A percentile compares a stretch with the other conserved stretches of the same genome.
These are phyloP conservation scores for Hassar affinis DNA, from an alignment of 2,113 vertebrate species.

Conservation along the genomic window DNA sequence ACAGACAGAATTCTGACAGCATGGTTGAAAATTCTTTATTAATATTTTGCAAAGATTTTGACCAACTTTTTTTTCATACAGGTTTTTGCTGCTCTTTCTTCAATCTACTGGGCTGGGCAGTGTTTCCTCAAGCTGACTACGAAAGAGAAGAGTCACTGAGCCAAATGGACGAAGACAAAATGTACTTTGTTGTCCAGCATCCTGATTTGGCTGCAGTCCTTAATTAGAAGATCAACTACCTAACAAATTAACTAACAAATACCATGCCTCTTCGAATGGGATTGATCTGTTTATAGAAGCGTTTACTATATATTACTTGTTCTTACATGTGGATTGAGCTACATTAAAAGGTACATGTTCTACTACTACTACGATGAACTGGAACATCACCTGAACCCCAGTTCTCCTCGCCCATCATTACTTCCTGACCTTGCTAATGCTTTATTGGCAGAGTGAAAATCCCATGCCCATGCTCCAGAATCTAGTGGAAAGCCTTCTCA, in stretches of 20 bases:
- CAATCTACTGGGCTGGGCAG: slow-evolving; percentile 82
- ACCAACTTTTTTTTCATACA: slow-evolving; percentile 56
- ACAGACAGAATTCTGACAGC: background rate
- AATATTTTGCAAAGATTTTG: background rate
- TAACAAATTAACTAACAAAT: background rate
- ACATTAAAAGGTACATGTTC: too few species aligned
- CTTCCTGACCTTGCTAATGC: background rate
- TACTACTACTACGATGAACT: background rate
- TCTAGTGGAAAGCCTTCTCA: background rate
- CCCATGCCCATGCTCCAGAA: background rate
- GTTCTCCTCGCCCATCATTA: background rate
- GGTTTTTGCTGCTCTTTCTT: slow-evolving; percentile 80
- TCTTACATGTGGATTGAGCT: background rate
- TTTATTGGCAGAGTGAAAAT: background rate
- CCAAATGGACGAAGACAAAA: background rate
- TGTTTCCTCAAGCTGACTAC: slow-evolving; percentile 63
- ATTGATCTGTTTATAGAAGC: background rate
- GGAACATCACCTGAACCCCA: background rate
- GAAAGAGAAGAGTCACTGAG: slow-evolving; percentile 70
- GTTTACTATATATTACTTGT: background rate
- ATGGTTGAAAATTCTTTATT: background rate
- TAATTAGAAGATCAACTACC: background rate
- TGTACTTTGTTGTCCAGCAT: background rate
- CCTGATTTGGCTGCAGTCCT: background rate
- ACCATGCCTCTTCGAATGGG: background rate